phyloP scores from a whole-genome alignment of 1,140 invertebrate species.

The Pemphigus obesinymphae region DNA sequence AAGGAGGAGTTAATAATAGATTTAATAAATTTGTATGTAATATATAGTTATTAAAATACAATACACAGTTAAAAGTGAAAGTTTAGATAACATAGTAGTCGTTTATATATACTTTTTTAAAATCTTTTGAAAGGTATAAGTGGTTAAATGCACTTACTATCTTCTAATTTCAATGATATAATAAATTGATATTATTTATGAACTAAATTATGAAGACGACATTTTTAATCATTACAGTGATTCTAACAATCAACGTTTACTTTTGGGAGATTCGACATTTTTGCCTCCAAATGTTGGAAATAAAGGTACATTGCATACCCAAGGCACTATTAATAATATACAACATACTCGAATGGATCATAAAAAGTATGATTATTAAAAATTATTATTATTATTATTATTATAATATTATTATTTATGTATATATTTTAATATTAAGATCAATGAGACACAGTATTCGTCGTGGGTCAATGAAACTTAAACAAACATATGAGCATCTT shows the following conservation, averaged over 20 bases:
- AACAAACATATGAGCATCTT: slow-evolving; percentile 87
- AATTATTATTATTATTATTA: background rate
- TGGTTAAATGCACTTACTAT: too few species aligned
- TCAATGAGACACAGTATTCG: slow-evolving; percentile 79
- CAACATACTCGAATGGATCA: slow-evolving; percentile 80
- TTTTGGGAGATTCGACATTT: slow-evolving; percentile 85
- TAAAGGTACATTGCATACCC: slow-evolving; percentile 72
- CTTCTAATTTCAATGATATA: background rate
- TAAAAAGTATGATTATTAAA: slow-evolving; percentile 62
- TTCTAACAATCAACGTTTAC: slow-evolving; percentile 83
- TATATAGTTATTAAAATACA: too few species aligned
- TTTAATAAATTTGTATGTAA: too few species aligned
- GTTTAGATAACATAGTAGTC: too few species aligned
- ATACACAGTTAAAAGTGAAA: too few species aligned
- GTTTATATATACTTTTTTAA: too few species aligned
- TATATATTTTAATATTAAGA: slow-evolving; percentile 52
- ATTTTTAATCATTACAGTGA: slow-evolving; percentile 59
- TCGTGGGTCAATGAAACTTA: slow-evolving; percentile 83
- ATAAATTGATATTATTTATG: background rate
- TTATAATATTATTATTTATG: background rate
- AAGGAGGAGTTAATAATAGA: too few species aligned
- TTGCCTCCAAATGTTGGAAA: slow-evolving; percentile 52
- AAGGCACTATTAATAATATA: slow-evolving; percentile 77
- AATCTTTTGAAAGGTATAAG: too few species aligned
- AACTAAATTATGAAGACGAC: too few species aligned